A percentile compares a stretch with the other conserved stretches of the same genome.
These are phyloP conservation scores for Drosophila longiperda DNA, from an alignment of 2,888 invertebrate genomes.

Conservation along the genomic window DNA sequence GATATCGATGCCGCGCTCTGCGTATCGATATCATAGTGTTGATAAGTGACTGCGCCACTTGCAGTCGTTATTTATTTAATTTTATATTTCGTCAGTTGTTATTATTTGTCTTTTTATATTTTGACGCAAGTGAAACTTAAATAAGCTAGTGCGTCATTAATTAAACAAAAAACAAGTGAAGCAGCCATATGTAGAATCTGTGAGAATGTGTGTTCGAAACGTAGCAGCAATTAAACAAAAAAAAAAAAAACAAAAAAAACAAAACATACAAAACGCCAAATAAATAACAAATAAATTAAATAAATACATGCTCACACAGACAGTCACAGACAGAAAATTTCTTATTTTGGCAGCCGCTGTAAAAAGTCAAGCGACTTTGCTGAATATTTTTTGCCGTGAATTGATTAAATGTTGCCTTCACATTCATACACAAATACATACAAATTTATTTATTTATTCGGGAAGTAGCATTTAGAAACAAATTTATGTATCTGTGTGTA, in stretches of 20 bases:
- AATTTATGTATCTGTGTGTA: constrained; percentile 17
- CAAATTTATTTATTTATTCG: constrained; percentile 43
- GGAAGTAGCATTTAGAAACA: constrained; percentile 39
- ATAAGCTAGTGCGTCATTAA: constrained; percentile 68
- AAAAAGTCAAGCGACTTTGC: constrained; percentile 60
- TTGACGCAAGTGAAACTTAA: constrained; percentile 60
- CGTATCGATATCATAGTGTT: constrained; percentile 9
- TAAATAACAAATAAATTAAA: constrained; percentile 78
- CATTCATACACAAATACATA: constrained; percentile 32
- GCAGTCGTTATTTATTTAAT: constrained; percentile 3
- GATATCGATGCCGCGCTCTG: constrained; percentile 19
- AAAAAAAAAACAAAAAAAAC: constrained; percentile 7
- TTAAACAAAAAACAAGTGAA: constrained; percentile 57
- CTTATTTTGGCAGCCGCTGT: constrained; percentile 59
- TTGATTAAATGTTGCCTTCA: constrained; percentile 76
- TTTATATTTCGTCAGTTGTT: not conserved
- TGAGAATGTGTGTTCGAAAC: constrained; percentile 23
- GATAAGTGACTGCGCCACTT: constrained; percentile 7
- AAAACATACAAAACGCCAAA: constrained; percentile 63
- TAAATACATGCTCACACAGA: constrained; percentile 51
- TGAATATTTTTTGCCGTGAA: constrained; percentile 66
- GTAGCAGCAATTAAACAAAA: constrained; percentile 49
- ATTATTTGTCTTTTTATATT: constrained; percentile 19
- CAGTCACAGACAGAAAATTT: constrained; percentile 34
- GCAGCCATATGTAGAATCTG: constrained; percentile 31